phyloP scores from a whole-genome alignment of 2,888 invertebrate species.

The Hybos culiciformis region DNA sequence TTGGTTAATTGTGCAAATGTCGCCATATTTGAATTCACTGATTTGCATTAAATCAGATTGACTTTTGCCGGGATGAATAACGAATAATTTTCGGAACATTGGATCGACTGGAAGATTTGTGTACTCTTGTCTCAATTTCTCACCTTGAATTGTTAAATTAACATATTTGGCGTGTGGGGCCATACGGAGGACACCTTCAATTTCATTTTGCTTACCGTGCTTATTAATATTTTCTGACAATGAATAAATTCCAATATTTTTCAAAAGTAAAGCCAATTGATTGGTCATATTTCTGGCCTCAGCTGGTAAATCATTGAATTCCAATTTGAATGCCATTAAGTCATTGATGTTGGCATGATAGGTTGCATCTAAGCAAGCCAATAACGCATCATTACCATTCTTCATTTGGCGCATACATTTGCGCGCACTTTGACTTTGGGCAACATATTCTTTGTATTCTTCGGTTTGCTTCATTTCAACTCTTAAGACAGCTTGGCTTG shows the following conservation, averaged over 20 bases:
- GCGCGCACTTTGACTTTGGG: conserved; percentile 35
- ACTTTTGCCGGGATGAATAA: conserved; percentile 35
- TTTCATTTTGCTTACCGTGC: conserved; percentile 34
- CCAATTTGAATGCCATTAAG: no score
- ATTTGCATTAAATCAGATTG: conserved; percentile 26
- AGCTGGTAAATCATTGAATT: no score
- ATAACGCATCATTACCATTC: conserved; percentile 40
- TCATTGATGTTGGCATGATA: conserved; percentile 42
- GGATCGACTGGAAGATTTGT: conserved; percentile 37
- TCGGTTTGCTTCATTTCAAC: conserved; percentile 40
- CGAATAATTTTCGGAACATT: conserved; percentile 32
- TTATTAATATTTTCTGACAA: conserved; percentile 38
- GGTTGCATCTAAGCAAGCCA: conserved; percentile 44
- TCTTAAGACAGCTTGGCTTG: conserved; percentile 32
- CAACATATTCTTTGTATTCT: conserved; percentile 38
- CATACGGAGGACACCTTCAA: conserved; percentile 38
- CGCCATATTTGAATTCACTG: conserved; percentile 19
- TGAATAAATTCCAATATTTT: conserved; percentile 39
- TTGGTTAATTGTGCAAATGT: conserved; percentile 45
- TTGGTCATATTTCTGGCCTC: conserved; percentile 38
- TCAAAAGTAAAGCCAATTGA: no score
- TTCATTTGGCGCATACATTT: conserved; percentile 36
- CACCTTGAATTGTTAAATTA: conserved; percentile 38
- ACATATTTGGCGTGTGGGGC: conserved; percentile 36
- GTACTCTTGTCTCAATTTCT: conserved; percentile 29